These are phyloP conservation scores for Macropis europaea DNA, from an alignment of 2,888 invertebrate species.

Conservation along the genomic window DNA sequence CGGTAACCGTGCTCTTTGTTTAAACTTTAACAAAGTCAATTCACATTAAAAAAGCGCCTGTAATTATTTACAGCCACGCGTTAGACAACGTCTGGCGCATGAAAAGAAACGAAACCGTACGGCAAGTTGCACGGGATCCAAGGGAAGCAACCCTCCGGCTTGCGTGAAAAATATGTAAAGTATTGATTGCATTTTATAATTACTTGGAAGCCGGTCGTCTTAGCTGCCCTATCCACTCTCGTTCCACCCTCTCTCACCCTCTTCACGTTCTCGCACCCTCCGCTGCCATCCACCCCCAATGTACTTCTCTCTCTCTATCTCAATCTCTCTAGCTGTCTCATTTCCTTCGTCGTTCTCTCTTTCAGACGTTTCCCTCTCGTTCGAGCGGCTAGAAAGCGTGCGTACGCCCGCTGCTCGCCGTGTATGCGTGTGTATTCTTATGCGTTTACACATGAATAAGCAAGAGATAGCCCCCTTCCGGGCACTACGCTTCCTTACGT, in stretches of 20 bases:
- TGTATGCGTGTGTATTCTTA: conserved; percentile 30
- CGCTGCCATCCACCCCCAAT: conserved; percentile 55
- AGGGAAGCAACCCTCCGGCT: conserved; percentile 62
- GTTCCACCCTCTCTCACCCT: conserved; percentile 61
- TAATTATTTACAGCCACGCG: conserved; percentile 49
- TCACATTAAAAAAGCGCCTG: conserved; percentile 31
- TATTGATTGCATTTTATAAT: conserved; percentile 81
- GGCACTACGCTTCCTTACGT: conserved; percentile 5
- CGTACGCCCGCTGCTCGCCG: conserved; percentile 7
- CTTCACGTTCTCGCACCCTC: conserved; percentile 66
- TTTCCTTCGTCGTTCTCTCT: conserved; percentile 43
- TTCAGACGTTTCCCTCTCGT: conserved; percentile 42
- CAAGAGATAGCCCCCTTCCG: conserved; percentile 40
- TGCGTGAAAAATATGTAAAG: conserved; percentile 80
- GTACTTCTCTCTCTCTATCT: conserved; percentile 14
- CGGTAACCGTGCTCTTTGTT: conserved; percentile 14
- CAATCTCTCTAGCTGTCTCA: conserved; percentile 19
- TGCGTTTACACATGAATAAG: conserved; percentile 54
- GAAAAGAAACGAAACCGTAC: conserved; percentile 39
- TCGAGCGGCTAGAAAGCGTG: conserved; percentile 29
- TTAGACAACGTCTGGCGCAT: conserved; percentile 31
- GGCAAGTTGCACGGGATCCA: conserved; percentile 50
- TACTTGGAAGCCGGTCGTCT: conserved; percentile 80
- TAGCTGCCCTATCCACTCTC: conserved; percentile 76
- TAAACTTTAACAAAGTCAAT: conserved; percentile 37